Base-by-base conservation (phyloP, 2,113 vertebrate genomes). In the Erythrocercus mccallii region DNA sequence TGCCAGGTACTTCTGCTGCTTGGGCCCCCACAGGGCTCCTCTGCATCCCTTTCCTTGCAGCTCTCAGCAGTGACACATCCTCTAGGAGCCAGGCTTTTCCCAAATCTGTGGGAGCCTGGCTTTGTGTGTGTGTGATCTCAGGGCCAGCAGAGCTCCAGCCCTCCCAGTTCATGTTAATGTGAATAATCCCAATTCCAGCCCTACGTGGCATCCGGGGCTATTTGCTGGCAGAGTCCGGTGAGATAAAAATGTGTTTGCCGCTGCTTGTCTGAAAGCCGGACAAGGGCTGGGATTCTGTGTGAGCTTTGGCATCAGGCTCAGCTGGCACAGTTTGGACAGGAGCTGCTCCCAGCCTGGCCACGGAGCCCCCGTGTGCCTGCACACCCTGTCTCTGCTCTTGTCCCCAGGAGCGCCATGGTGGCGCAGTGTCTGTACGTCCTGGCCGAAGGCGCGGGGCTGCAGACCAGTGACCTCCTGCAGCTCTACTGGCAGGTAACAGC, bases 171-270 rank as follows among this genome's bases (percentile, higher is more conserved):
- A 54, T 4, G 11, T 54, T 31, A 31, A 54, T 31, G 8, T 4
- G 28, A 47, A 47, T 3, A 40, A 47, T 6, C 18, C n/a, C 40
- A 27, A 1, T 1, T 20, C 16, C 8, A 1, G 56, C 37, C 45
- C 21, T n/a, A 19, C 40, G 25, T 30, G 24, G 48, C 60, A 57
- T 2, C 15, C 0, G 0, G n/a, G n/a, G n/a, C 44, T 33, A 4
- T 54, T 47, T 38, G 25, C 66, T 28, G 24, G 60, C 31, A 42
- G 28, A 42, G 8, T 17, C 35, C 4, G 27, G 51, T 4, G 4
- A 76, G 44, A 6, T 31, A 30, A 37, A 58, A 47, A 17, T 9
- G 24, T 13, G 8, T 31, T 57, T 35, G 60, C 42, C 42, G 51
- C 13, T 21, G 35, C 15, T 61, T 10, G 40, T 28, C 28, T 62